Evolutionary conservation across 2,888 invertebrate species (phyloP).

Genomic region (Nomada fucata): DNA sequence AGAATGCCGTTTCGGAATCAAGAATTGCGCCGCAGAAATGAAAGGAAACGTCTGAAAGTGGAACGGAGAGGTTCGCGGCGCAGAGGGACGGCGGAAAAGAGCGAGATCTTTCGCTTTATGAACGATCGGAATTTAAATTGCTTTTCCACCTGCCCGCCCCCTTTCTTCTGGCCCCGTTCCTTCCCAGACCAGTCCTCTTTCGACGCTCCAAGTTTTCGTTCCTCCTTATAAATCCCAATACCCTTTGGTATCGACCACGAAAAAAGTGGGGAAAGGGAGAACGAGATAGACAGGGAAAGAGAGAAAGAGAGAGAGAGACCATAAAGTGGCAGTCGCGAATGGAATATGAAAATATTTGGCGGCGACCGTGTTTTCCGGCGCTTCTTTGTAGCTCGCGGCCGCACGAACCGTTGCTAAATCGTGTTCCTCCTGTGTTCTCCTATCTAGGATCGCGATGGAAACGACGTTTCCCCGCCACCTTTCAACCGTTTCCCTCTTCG

Average conservation of each 20-base stretch:
- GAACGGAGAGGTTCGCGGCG: background rate
- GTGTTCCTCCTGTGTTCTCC: conserved; percentile 32
- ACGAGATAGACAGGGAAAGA: no score
- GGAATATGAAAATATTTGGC: conserved; percentile 74
- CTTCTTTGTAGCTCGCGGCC: conserved; percentile 55
- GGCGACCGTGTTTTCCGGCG: conserved; percentile 53
- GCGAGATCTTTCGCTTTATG: conserved; percentile 76
- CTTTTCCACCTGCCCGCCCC: conserved; percentile 68
- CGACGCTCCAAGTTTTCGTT: conserved; percentile 70
- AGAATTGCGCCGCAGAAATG: conserved; percentile 5
- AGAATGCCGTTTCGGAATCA: conserved; percentile 45
- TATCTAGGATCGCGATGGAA: conserved; percentile 12
- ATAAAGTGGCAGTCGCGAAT: conserved; percentile 69
- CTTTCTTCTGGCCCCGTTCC: background rate
- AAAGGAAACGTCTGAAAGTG: conserved; percentile 36
- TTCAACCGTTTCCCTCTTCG: background rate
- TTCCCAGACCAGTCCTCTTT: conserved; percentile 29
- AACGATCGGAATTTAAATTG: conserved; percentile 80
- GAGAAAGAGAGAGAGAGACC: conserved; percentile 18
- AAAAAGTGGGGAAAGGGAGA: conserved; percentile 13
- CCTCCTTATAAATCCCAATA: conserved; percentile 78
- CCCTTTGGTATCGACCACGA: conserved; percentile 73
- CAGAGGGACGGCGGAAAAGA: conserved; percentile 34
- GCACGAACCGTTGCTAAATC: conserved; percentile 34
- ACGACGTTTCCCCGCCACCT: background rate